phyloP scores from a whole-genome alignment of 2,797 vertebrate genomes.

The Gymnopithys bicolor region DNA sequence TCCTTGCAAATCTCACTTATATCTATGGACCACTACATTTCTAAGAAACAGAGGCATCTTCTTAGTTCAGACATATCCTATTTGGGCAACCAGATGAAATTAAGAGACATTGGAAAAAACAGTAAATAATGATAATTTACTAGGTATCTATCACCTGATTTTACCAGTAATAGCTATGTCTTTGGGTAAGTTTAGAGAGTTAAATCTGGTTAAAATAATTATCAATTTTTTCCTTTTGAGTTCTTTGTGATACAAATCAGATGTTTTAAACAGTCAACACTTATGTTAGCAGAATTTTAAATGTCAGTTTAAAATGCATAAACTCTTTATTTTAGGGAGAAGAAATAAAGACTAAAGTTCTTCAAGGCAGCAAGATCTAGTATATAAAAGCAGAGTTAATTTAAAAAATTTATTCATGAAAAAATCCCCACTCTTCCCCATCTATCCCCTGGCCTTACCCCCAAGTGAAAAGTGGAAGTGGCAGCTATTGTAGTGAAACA shows the following conservation, averaged over 20 bases:
- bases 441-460: not conserved
- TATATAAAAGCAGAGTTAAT: not conserved
- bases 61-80: not conserved
- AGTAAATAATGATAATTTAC: not conserved
- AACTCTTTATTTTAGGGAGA: not conserved
- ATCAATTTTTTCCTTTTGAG: not conserved
- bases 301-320: not conserved
- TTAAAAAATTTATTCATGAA: not conserved
- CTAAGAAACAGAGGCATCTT: not conserved
- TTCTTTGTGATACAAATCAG: not conserved
- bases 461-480: not conserved
- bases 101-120: not conserved
- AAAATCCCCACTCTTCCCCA: not conserved
- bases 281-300: not conserved
- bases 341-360: not conserved
- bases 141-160: not conserved
- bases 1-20: not conserved
- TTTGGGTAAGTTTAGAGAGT: not conserved
- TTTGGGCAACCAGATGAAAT: not conserved
- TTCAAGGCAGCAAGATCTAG: not conserved
- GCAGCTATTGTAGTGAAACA: constrained; percentile 31
- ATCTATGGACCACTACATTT: not conserved
- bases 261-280: not conserved
- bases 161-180: not conserved
- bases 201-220: not conserved